A percentile compares a stretch with the other conserved stretches of the same genome.
These are phyloP conservation scores for Cecropterus lyciades DNA, from an alignment of 1,140 invertebrate species.

Conservation along the genomic window DNA sequence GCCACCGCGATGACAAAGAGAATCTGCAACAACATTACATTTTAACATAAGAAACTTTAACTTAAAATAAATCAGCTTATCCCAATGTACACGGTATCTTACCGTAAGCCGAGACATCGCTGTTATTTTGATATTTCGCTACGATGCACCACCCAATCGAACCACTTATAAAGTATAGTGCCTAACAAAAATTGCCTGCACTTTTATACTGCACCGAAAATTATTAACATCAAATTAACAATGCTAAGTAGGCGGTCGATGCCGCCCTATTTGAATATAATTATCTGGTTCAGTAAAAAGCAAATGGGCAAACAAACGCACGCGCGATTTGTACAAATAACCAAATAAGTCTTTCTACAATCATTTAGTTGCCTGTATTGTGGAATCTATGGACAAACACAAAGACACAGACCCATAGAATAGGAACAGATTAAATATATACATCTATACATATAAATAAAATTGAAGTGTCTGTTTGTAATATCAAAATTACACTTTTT, in stretches of 20 bases:
- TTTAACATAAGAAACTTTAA: no score
- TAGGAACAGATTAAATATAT: no score
- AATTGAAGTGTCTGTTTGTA: no score
- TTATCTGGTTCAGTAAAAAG: slow-evolving; percentile 64
- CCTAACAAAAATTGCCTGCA: slow-evolving; percentile 56
- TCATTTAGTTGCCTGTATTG: no score
- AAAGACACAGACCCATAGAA: no score
- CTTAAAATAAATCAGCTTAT: neutral
- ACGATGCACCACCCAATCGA: slow-evolving; percentile 56
- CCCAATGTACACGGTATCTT: slow-evolving; percentile 38
- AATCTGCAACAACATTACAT: slow-evolving; percentile 59
- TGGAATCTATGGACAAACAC: no score
- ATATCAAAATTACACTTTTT: no score
- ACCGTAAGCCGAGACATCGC: slow-evolving; percentile 76
- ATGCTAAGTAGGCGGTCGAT: slow-evolving; percentile 62
- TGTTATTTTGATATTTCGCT: slow-evolving; percentile 52
- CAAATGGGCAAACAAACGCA: slow-evolving; percentile 45
- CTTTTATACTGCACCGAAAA: slow-evolving; percentile 76
- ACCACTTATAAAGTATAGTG: slow-evolving; percentile 52
- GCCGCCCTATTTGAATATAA: slow-evolving; percentile 76
- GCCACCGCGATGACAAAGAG: slow-evolving; percentile 74
- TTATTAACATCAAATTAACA: slow-evolving; percentile 76
- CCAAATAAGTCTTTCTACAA: no score
- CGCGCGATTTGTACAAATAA: slow-evolving; percentile 1
- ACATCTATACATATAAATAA: no score